These are phyloP conservation scores for Monochamus saltuarius DNA, from an alignment of 1,140 invertebrate genomes.

Conservation along the genomic window DNA sequence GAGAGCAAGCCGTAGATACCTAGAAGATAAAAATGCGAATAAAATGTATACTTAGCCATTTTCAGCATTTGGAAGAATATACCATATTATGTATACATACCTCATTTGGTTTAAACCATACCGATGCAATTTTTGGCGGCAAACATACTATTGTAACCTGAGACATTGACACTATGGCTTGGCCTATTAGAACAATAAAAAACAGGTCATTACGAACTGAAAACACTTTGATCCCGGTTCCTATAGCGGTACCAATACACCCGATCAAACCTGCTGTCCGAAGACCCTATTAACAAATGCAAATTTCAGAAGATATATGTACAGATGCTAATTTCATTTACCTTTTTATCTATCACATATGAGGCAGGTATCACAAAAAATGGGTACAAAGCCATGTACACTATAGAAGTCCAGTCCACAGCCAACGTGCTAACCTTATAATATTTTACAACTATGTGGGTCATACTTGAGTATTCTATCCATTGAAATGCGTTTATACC, in stretches of 20 bases:
- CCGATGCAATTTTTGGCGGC: constrained; percentile 69
- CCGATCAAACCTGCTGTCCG: constrained; percentile 48
- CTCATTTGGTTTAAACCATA: constrained; percentile 59
- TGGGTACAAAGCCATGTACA: constrained; percentile 33
- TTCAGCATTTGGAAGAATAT: no score
- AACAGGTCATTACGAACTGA: constrained; percentile 63
- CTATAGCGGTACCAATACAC: constrained; percentile 54
- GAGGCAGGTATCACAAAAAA: constrained; percentile 38
- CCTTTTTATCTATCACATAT: constrained; percentile 37
- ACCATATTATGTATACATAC: no score
- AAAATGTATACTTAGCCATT: no score
- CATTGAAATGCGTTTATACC: constrained; percentile 57
- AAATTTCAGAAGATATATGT: no score
- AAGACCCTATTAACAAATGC: constrained; percentile 39
- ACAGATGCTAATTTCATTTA: constrained; percentile 13
- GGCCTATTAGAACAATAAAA: constrained; percentile 64
- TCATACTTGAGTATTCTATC: constrained; percentile 60
- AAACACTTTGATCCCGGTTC: constrained; percentile 73
- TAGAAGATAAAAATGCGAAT: constrained; percentile 44
- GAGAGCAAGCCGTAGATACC: constrained; percentile 72
- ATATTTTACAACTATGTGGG: constrained; percentile 56
- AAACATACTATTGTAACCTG: constrained; percentile 70
- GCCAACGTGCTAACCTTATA: constrained; percentile 57
- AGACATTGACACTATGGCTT: constrained; percentile 66
- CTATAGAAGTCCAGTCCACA: constrained; percentile 63